Evolutionary conservation across 2,888 invertebrate species (phyloP).

Genomic region (Bombylius major): DNA sequence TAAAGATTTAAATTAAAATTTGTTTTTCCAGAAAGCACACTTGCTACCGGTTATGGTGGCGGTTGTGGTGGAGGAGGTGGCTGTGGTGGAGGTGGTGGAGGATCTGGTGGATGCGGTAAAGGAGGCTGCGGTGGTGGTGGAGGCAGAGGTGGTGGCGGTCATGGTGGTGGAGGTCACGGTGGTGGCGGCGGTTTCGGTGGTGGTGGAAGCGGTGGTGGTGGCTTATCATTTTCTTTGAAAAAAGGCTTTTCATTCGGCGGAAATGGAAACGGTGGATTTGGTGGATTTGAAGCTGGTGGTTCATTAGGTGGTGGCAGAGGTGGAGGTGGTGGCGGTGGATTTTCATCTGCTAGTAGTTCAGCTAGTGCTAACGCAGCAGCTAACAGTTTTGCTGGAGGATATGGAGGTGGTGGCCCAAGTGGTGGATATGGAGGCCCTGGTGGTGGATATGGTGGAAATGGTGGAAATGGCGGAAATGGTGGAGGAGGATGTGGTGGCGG

Average conservation of each 20-base stretch:
- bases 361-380: conserved; percentile 2
- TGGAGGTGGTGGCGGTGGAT: neutral
- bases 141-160: neutral
- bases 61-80: neutral
- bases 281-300: conserved; percentile 5
- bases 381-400: conserved; percentile 3
- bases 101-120: neutral
- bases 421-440: conserved; percentile 8
- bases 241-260: too few species aligned
- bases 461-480: conserved; percentile 28
- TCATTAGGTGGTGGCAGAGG: conserved; percentile 3
- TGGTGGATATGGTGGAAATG: conserved; percentile 1
- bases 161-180: neutral
- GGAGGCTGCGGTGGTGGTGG: conserved; percentile 3
- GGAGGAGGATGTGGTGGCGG: conserved; percentile 47
- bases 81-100: conserved; percentile 7
- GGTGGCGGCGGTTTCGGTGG: conserved; percentile 41
- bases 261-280: conserved; percentile 21
- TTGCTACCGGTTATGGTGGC: too few species aligned
- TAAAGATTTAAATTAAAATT: too few species aligned
- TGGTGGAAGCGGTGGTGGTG: conserved; percentile 52
- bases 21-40: too few species aligned
- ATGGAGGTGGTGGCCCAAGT: conserved; percentile 6
- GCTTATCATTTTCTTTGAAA: too few species aligned
- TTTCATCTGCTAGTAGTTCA: neutral